Conservation (phyloP, 2,113 vertebrate species). For the Larimichthys polyactis region DNA sequence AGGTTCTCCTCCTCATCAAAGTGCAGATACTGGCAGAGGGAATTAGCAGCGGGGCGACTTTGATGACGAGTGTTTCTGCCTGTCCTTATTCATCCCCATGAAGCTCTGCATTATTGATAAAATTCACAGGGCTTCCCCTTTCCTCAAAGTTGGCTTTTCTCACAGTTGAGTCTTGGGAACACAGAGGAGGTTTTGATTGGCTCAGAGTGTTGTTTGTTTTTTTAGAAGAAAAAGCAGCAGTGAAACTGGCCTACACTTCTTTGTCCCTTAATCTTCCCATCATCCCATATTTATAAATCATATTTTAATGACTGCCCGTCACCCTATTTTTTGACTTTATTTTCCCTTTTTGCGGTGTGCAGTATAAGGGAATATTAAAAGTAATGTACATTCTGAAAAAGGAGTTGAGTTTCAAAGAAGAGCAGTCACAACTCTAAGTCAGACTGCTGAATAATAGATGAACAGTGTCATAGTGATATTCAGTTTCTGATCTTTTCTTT, state of each 20-base stretch:
- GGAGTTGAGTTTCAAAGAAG: slow-evolving; percentile 38
- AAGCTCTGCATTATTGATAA: slow-evolving; percentile 66
- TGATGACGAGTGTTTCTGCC: slow-evolving; percentile 24
- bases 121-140: slow-evolving; percentile 47
- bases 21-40: slow-evolving; percentile 11
- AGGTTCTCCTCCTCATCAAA: slow-evolving; percentile 22
- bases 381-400: slow-evolving; percentile 26
- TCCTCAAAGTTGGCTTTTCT: slow-evolving; percentile 23
- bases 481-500: slow-evolving; percentile 10
- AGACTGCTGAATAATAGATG: slow-evolving; percentile 63
- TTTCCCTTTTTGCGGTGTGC: neutral
- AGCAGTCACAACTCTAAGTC: slow-evolving; percentile 35
- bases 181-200: neutral
- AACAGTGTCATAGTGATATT: slow-evolving; percentile 17
- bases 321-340: slow-evolving; percentile 7
- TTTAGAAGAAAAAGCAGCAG: neutral
- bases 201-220: neutral
- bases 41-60: slow-evolving; percentile 39
- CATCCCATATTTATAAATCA: neutral
- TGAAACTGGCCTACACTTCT: neutral
- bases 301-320: slow-evolving; percentile 3
- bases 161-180: neutral
- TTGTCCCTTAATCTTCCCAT: neutral
- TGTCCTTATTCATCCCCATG: slow-evolving; percentile 29
- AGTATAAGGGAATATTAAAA: slow-evolving; percentile 36